phyloP scores from a whole-genome alignment of 1,140 invertebrate genomes.

The Chrysoperla carnea region DNA sequence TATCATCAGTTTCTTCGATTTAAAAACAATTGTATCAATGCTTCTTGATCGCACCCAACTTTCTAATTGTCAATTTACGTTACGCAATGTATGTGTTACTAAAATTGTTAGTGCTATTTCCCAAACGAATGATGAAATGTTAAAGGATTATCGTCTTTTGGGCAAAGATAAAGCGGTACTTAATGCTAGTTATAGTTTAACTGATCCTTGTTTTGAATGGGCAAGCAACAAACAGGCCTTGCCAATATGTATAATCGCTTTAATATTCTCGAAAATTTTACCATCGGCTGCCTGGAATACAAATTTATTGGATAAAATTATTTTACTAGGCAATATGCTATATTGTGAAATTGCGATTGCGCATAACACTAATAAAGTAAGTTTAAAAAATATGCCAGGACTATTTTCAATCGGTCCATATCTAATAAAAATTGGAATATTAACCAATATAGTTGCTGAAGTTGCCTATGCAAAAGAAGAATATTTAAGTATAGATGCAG shows the following conservation, averaged over 20 bases:
- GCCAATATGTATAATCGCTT: slow-evolving; percentile 25
- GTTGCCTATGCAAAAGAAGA: slow-evolving; percentile 26
- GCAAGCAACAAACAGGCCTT: slow-evolving; percentile 29
- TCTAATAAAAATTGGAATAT: slow-evolving; percentile 30
- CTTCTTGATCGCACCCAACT: slow-evolving; percentile 26
- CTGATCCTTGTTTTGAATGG: slow-evolving; percentile 30
- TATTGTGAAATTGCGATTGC: slow-evolving; percentile 14
- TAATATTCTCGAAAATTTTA: slow-evolving; percentile 33
- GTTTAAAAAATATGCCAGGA: slow-evolving; percentile 29
- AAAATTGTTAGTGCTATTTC: slow-evolving; percentile 25
- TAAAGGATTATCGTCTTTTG: slow-evolving; percentile 28
- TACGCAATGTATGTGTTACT: slow-evolving; percentile 25
- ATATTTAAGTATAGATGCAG: slow-evolving; percentile 22
- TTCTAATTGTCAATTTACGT: slow-evolving; percentile 28
- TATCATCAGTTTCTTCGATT: slow-evolving; percentile 27
- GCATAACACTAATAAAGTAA: slow-evolving; percentile 18
- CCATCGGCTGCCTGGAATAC: slow-evolving; percentile 31
- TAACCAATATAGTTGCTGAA: slow-evolving; percentile 26
- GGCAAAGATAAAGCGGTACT: slow-evolving; percentile 30
- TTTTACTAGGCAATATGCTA: slow-evolving; percentile 27
- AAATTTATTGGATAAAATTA: slow-evolving; percentile 31
- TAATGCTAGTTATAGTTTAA: slow-evolving; percentile 30
- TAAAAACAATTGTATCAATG: slow-evolving; percentile 24
- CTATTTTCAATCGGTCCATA: slow-evolving; percentile 31
- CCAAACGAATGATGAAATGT: slow-evolving; percentile 25